Conservation (phyloP, 2,797 vertebrate species). For the Sus cebifrons region DNA sequence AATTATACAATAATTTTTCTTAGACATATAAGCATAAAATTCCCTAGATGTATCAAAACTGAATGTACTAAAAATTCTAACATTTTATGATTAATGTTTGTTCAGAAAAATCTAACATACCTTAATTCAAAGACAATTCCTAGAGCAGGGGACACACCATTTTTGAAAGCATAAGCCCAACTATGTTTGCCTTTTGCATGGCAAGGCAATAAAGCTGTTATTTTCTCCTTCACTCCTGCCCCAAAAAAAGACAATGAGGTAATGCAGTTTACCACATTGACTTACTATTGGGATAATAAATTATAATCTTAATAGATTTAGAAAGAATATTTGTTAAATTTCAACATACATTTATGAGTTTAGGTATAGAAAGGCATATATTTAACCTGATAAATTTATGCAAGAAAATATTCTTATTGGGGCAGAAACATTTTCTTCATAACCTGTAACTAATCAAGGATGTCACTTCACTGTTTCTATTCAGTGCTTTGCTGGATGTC, state of each 20-base stretch:
- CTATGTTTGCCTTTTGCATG: too few relatives aligned
- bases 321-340: neutral
- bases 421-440: neutral
- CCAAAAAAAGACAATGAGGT: too few relatives aligned
- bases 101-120: neutral
- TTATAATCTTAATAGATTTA: neutral
- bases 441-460: neutral
- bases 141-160: too few relatives aligned
- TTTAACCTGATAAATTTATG: neutral
- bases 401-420: neutral
- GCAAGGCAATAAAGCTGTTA: too few relatives aligned
- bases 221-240: too few relatives aligned
- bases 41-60: neutral
- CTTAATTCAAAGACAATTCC: constrained; percentile 23
- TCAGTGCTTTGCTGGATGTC: neutral
- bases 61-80: neutral
- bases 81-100: neutral
- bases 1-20: neutral
- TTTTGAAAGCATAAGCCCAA: too few relatives aligned
- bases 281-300: neutral
- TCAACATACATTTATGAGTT: neutral
- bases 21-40: neutral
- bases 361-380: neutral
- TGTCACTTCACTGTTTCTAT: neutral
- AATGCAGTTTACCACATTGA: neutral